Evolutionary conservation across 2,113 vertebrate genomes (phyloP).

Genomic region (Phodopus roborovskii): DNA sequence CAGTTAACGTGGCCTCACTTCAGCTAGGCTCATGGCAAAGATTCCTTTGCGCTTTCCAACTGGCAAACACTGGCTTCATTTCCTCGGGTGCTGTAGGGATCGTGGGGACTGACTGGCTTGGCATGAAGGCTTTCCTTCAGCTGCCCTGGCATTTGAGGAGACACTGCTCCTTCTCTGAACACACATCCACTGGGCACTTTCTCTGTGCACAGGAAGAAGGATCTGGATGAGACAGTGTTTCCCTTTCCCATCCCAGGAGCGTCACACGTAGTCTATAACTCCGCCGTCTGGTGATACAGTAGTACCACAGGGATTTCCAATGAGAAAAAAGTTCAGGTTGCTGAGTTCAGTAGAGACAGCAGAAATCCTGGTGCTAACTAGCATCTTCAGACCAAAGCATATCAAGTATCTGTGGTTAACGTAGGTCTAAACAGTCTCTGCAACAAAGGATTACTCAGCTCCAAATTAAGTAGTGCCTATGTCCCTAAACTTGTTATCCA

Average conservation of each 20-base stretch:
- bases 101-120: background rate
- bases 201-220: background rate
- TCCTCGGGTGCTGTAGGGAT: slow-evolving; percentile 61
- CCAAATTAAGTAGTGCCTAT: background rate
- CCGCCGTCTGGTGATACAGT: background rate
- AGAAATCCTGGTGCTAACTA: background rate
- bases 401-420: background rate
- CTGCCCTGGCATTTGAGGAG: background rate
- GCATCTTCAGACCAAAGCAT: background rate
- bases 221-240: background rate
- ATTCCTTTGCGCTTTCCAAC: slow-evolving; percentile 75
- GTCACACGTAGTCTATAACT: background rate
- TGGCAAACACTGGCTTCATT: slow-evolving; percentile 67
- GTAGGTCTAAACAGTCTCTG: background rate
- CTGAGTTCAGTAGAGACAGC: background rate
- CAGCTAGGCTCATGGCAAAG: slow-evolving; percentile 67
- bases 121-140: background rate
- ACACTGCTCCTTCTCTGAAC: background rate
- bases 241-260: background rate
- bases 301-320: background rate
- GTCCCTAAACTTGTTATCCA: background rate
- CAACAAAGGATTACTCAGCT: background rate
- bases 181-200: background rate
- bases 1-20: slow-evolving; percentile 69
- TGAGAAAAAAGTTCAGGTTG: background rate